Evolutionary conservation across 1,140 invertebrate species (phyloP), one percentile per base, ranked within the genome.

Genomic region (Drosophila santomea): DNA sequence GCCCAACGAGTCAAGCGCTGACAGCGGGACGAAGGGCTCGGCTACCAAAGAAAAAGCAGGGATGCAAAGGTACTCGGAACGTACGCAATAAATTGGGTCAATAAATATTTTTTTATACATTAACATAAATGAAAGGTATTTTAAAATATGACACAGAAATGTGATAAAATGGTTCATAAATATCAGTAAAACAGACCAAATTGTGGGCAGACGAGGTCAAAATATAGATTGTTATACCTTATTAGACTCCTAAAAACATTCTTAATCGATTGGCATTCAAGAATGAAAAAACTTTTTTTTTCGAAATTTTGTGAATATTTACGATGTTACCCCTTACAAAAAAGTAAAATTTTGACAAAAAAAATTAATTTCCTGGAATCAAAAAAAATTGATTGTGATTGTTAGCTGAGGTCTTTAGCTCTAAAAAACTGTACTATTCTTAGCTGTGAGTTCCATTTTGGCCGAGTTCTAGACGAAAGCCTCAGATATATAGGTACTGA

Each of bases 1-100:
- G 82, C 68, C 58, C 45, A 61, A 47, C 15, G 54, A 66, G 44
- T 66, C 54, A 47, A 12, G 12, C 48, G 8, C 12, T 48, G 56
- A 50, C 55, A 20, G 50, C 43, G 32, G 25, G 3, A 23, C 15
- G 15, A 50, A 59, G 66, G 36, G 44, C 32, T 23, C 50, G 28
- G 15, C 60, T 35, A 15, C 11, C 25, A 17, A 25, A 43, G 36
- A 35, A 10, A 63, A 10, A 60, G 17, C 32, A 44, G 61, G 63
- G 63, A 50, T 43, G 32, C 61, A 57, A 6, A 20, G 17, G n/a
- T 10, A 1, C 10, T n/a, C 1, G 14, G 8, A 20, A n/a, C 1
- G 3, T 25, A 2, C 3, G 10, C 25, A 48, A 50, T 17, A 43
- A 12, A 36, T 4, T 5, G 4, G 4, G 35, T 36, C 1, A 36